Evolutionary conservation across 2,888 invertebrate species (phyloP), one percentile per base, ranked within the genome.

Genomic region (Camponotus fellah): DNA sequence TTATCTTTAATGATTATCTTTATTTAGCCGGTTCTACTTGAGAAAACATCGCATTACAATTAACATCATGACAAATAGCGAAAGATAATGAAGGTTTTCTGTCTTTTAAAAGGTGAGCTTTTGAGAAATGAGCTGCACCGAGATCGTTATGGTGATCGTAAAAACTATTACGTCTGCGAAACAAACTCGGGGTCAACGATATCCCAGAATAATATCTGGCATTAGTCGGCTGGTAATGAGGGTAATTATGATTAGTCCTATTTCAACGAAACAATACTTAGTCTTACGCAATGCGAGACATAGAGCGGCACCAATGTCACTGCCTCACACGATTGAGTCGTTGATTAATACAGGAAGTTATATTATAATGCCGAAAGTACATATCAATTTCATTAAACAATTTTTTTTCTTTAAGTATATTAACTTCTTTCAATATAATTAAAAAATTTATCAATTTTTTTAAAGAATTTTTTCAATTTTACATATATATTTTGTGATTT

Each of bases 261-360:
- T 68, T 40, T 60, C 79, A 69, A 26, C 58, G 74, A 77, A 88
- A 88, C 88, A 88, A 89, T 89, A 72, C 79, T 69, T 40, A 17
- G 12, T n/a, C 34, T 87, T 85, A 80, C 56, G 85, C 83, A 88
- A 83, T 34, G 32, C 21, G 14, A 43, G 46, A 68, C 69, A 60
- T 65, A 71, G 77, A 85, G 65, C 76, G 49, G 77, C 32, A 80
- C 53, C 89, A 89, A 89, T 89, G 89, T 89, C 89, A 89, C 81
- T 86, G 85, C 43, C 86, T 87, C 84, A 68, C 43, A 85, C 64
- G 72, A 86, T 85, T 83, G n/a, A 26, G 1, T 74, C 37, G 60
- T 9, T 17, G 40, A 66, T 66, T 82, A 58, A 60, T 37, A n/a
- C 46, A 43, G 72, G 43, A 34, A 60, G 40, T 34, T n/a, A 34